Percentiles rank a stretch among this genome's conserved stretches.
These are phyloP conservation scores for Equus przewalskii DNA, from an alignment of 2,113 vertebrate species.

Conservation along the genomic window DNA sequence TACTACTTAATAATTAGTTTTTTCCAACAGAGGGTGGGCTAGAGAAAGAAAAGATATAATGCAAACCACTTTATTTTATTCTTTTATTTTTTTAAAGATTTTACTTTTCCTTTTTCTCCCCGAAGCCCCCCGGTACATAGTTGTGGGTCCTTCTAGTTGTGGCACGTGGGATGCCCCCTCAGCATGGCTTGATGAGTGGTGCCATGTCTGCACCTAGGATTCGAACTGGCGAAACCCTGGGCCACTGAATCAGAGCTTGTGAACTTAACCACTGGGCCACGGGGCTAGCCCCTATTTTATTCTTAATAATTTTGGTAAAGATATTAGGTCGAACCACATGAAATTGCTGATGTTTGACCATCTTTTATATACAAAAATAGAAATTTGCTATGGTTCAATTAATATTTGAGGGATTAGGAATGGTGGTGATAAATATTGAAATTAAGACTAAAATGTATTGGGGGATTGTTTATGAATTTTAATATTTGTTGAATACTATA, in stretches of 20 bases:
- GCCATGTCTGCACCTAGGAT: too few species aligned
- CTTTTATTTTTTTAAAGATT: not conserved
- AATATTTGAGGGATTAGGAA: not conserved
- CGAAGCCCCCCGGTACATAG: too few species aligned
- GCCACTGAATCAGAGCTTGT: too few species aligned
- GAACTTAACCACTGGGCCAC: too few species aligned
- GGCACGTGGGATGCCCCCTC: too few species aligned
- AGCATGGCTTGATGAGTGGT: too few species aligned
- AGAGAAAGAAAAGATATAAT: constrained; percentile 44
- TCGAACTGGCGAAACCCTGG: too few species aligned
- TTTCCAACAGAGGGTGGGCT: not conserved
- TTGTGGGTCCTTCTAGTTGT: too few species aligned
- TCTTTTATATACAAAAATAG: constrained; percentile 42
- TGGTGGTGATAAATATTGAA: not conserved
- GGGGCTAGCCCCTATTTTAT: not conserved
- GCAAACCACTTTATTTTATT: constrained; percentile 15
- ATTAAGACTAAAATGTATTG: not conserved
- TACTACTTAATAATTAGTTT: constrained; percentile 21
- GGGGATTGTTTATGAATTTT: constrained; percentile 42
- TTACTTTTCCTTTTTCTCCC: too few species aligned
- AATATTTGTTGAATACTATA: not conserved
- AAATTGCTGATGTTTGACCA: not conserved
- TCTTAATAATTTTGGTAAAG: constrained; percentile 49
- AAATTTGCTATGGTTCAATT: not conserved
- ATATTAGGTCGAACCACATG: not conserved